Percentiles rank a stretch among this genome's conserved stretches.
Conservation (phyloP, 2,113 vertebrate species). For the Xyrauchen texanus region DNA sequence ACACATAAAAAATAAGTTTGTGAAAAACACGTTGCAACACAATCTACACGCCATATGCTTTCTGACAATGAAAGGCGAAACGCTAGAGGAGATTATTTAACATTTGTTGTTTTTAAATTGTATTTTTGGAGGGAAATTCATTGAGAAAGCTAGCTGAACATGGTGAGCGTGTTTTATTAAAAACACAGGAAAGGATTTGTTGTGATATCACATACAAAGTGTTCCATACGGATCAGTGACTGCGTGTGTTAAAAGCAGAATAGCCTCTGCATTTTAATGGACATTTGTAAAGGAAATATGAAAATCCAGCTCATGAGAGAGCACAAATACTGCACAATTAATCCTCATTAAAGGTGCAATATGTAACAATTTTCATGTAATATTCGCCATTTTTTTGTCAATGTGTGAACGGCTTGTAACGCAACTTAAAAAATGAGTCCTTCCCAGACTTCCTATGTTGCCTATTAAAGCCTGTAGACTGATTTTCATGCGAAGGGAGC, state of each 20-base stretch:
- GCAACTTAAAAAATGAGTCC: no score
- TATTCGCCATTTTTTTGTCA: no score
- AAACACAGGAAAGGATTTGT: not conserved
- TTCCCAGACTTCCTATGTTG: no score
- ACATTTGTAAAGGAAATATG: not conserved
- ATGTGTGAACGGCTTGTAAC: no score
- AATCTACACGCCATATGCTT: not conserved
- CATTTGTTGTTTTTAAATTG: not conserved
- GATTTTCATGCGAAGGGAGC: no score
- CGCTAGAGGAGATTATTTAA: not conserved
- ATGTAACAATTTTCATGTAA: no score
- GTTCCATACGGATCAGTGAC: not conserved
- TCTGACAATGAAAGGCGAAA: not conserved
- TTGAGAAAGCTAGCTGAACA: not conserved
- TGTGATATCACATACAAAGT: not conserved
- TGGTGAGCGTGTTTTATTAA: constrained; percentile 18
- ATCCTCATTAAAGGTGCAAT: no score
- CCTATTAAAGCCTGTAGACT: no score
- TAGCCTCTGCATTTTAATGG: not conserved
- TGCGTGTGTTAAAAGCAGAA: not conserved
- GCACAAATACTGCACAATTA: no score
- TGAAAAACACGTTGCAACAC: constrained; percentile 7
- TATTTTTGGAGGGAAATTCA: not conserved
- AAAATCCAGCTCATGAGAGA: not conserved
- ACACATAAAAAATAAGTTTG: constrained; percentile 13